These are phyloP conservation scores for Lamellibrachia luymesi DNA, from an alignment of 1,140 invertebrate species.

Conservation along the genomic window DNA sequence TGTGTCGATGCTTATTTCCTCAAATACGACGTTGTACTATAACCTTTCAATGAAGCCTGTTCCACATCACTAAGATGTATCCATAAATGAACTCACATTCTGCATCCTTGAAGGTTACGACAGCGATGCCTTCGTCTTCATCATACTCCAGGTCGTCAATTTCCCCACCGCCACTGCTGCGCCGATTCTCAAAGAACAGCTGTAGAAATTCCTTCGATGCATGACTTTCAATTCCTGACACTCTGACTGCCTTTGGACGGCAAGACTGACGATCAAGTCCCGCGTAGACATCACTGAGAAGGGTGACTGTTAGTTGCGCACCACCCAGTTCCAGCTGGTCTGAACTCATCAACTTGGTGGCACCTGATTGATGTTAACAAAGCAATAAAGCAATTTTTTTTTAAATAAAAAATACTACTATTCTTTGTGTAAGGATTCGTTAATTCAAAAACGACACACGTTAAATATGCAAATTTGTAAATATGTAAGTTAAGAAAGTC, in stretches of 20 bases:
- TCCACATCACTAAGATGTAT: neutral
- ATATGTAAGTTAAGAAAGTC: too few species aligned
- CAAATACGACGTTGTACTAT: neutral
- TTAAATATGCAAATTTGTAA: too few species aligned
- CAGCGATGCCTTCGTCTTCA: neutral
- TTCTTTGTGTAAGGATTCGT: too few species aligned
- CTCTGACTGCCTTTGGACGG: neutral
- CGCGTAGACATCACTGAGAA: neutral
- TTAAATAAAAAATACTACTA: neutral
- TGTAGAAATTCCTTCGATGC: neutral
- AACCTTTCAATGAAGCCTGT: neutral
- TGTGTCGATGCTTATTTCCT: too few species aligned
- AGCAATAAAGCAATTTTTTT: neutral
- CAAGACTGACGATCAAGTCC: neutral
- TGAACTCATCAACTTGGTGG: neutral
- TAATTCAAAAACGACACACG: too few species aligned
- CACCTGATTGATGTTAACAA: neutral
- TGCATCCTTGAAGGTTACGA: conserved; percentile 7
- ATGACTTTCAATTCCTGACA: neutral
- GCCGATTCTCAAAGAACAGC: conserved; percentile 11
- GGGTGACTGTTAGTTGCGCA: neutral
- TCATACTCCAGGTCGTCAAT: neutral
- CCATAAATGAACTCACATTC: neutral
- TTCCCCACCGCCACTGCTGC: neutral
- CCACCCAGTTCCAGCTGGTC: neutral